Evolutionary conservation across 1,140 invertebrate genomes (phyloP), one percentile per base, ranked within the genome.

Genomic region (Eriocheir sinensis): DNA sequence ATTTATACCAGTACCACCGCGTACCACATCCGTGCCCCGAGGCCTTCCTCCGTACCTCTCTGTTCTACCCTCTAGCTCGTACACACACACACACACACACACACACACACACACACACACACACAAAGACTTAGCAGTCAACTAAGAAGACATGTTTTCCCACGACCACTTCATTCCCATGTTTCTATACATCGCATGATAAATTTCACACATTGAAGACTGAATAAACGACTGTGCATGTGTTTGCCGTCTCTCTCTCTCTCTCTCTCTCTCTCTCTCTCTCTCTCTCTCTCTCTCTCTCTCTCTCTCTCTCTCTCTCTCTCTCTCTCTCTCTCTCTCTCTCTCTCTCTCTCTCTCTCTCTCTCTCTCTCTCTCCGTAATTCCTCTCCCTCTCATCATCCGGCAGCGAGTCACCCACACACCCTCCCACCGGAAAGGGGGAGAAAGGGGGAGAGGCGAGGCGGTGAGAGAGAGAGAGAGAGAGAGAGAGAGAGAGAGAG

Each of bases 221-320:
- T 72, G 17, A 9, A 60, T 60, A 72, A 12, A 72, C n/a, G 60
- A 72, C 27, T 2, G 60, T 72, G 60, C 60, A 4, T n/a, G 34
- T 81, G n/a, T 89, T n/a, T 34, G 21, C 36, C n/a, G 27, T 86
- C 32, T 6, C 1, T 81, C 79, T 81, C 79, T 81, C 79, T 81
- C 79, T 81, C 79, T 81, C 79, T 81, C 79, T 81, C 32, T 86
- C 32, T 86, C 83, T 86, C 83, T 86, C 83, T 86, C 83, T 86
- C 83, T 86, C 83, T 86, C 83, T 86, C 83, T 86, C 83, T 86
- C 83, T 86, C 83, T 86, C 83, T 86, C 83, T 86, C 83, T 86
- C 83, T 81, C 79, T 81, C 79, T 81, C 79, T 81, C 79, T 81
- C 32, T 86, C 32, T 86, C 83, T 86, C 83, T 86, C 83, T 86